Evolutionary conservation across 2,888 invertebrate species (phyloP).

Genomic region (Coronaproctus castanopsis): DNA sequence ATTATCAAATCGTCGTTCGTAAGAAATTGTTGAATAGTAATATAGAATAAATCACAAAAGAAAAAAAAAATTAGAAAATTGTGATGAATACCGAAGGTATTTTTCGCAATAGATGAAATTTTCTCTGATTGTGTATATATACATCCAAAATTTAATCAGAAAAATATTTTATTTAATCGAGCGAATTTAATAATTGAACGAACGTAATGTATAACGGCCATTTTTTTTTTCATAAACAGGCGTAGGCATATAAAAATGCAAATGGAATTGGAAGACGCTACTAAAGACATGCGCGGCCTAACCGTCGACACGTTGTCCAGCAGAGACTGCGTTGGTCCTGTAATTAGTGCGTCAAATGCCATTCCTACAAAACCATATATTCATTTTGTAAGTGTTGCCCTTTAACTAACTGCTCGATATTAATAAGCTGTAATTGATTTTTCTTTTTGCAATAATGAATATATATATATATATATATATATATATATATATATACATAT

Average conservation of each 20-base stretch:
- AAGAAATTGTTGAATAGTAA: no score
- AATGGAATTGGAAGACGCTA: constrained; percentile 80
- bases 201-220: no score
- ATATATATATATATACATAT: no score
- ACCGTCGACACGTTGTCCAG: constrained; percentile 31
- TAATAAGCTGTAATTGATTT: neutral
- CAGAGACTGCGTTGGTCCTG: constrained; percentile 29
- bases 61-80: no score
- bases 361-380: constrained; percentile 48
- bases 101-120: no score
- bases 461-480: neutral
- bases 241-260: constrained; percentile 71
- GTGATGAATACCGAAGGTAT: no score
- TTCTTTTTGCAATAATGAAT: neutral
- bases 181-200: no score
- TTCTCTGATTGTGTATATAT: no score
- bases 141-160: no score
- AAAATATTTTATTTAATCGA: no score
- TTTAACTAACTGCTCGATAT: neutral
- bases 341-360: constrained; percentile 26
- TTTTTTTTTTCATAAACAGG: constrained; percentile 32
- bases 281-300: constrained; percentile 42
- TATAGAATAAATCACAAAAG: no score
- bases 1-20: no score
- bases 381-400: constrained; percentile 50